These are phyloP conservation scores for Pipistrellus nathusii DNA, from an alignment of 2,797 vertebrate species.

Conservation along the genomic window DNA sequence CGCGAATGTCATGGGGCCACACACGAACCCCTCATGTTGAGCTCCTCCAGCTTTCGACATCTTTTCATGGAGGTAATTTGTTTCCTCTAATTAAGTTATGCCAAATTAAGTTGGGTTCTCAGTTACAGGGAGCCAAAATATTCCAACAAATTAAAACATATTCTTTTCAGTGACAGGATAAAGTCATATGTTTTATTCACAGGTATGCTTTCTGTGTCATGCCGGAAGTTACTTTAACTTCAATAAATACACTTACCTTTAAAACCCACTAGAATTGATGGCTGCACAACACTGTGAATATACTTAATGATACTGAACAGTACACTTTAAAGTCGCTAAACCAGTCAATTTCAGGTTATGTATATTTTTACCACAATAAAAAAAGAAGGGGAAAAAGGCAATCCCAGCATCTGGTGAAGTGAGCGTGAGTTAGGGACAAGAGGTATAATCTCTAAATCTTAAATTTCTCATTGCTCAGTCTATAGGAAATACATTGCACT, in stretches of 20 bases:
- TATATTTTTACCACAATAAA: background rate
- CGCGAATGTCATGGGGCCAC: fast-evolving
- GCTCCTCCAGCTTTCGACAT: background rate
- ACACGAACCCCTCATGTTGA: too few relatives aligned
- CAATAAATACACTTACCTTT: conserved; percentile 15
- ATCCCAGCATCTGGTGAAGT: background rate
- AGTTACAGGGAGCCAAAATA: background rate
- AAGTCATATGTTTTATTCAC: conserved; percentile 8
- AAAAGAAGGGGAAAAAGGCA: background rate
- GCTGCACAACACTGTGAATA: background rate
- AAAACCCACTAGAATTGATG: background rate
- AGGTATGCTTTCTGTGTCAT: background rate
- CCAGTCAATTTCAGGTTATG: background rate
- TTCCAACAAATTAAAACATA: background rate
- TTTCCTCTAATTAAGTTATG: background rate
- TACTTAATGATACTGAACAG: background rate
- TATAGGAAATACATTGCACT: conserved; percentile 7
- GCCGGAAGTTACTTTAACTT: background rate
- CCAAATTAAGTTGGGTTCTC: background rate
- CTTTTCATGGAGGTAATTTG: background rate
- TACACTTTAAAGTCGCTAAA: conserved; percentile 1
- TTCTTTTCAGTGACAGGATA: background rate
- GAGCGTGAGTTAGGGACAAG: background rate
- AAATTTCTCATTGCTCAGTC: background rate
- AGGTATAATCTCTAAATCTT: background rate